Conservation (phyloP, 2,113 vertebrate genomes). For the Nannospalax galili region DNA sequence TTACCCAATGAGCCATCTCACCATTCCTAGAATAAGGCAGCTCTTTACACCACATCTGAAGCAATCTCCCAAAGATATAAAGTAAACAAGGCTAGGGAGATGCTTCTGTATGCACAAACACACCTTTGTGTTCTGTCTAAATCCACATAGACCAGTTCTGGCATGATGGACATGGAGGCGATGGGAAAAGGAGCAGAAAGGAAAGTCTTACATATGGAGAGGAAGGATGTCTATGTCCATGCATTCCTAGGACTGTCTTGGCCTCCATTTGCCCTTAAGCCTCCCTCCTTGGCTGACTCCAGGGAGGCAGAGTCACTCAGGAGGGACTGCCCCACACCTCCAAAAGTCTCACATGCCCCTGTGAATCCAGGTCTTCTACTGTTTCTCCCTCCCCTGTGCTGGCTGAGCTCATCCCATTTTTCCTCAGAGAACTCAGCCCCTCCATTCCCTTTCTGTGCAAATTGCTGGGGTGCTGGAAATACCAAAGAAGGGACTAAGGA, state of each 20-base stretch:
- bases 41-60: neutral
- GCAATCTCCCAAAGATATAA: neutral
- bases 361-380: too few species aligned
- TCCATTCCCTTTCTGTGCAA: neutral
- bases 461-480: neutral
- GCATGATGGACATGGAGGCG: neutral
- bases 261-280: neutral
- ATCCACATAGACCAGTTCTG: neutral
- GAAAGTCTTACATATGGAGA: neutral
- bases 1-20: neutral
- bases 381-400: neutral
- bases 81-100: neutral
- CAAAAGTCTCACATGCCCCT: neutral
- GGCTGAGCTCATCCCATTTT: neutral
- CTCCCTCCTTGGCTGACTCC: neutral
- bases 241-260: neutral
- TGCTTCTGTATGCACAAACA: neutral
- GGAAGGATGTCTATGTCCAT: neutral
- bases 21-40: neutral
- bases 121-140: neutral
- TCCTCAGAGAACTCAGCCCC: neutral
- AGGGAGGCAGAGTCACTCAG: neutral
- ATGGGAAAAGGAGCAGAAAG: too few species aligned
- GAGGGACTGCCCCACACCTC: neutral
- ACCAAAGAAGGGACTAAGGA: neutral